Evolutionary conservation across 2,797 vertebrate species (phyloP).

Genomic region (Picus viridis): DNA sequence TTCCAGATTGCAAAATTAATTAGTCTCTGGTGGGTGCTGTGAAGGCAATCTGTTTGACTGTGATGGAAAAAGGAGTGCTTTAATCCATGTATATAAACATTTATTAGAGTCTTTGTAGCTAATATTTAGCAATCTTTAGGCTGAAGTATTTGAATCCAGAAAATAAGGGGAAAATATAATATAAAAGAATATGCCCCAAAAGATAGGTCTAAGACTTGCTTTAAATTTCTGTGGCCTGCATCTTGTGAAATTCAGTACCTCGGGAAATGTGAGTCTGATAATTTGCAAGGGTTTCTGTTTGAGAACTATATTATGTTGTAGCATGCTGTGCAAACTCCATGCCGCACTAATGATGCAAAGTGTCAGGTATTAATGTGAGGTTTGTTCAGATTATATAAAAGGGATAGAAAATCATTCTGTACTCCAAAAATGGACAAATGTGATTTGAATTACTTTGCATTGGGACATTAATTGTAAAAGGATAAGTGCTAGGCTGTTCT

Average conservation of each 20-base stretch:
- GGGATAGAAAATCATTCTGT: neutral
- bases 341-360: neutral
- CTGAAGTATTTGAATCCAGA: neutral
- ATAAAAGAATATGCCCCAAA: neutral
- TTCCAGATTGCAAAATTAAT: neutral
- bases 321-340: neutral
- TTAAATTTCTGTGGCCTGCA: neutral
- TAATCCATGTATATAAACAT: neutral
- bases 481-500: neutral
- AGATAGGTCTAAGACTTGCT: neutral
- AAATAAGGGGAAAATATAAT: neutral
- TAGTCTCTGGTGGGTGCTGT: neutral
- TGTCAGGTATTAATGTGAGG: neutral
- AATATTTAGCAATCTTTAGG: neutral
- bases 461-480: neutral
- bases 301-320: neutral
- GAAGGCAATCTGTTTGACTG: neutral
- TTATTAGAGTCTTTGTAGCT: neutral
- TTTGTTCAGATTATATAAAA: neutral
- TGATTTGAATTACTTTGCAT: neutral
- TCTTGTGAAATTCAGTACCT: neutral
- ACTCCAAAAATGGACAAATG: neutral
- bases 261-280: neutral
- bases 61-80: neutral
- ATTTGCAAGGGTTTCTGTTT: neutral